Evolutionary conservation across 2,113 vertebrate species (phyloP).

Genomic region (Galemys pyrenaicus): DNA sequence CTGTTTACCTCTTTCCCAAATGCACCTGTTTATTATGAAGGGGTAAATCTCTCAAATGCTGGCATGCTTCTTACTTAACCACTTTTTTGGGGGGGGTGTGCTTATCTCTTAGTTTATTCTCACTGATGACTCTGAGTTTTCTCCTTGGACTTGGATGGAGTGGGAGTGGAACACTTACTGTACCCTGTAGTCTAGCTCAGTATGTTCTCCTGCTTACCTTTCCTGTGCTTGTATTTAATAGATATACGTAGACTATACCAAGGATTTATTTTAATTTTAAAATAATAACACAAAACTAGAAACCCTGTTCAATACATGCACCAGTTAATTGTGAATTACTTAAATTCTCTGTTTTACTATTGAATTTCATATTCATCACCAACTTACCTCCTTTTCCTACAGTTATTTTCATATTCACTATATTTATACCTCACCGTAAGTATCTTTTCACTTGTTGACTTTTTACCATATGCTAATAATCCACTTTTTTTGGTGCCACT

Average conservation of each 20-base stretch:
- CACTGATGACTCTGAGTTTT: not conserved
- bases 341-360: constrained; percentile 16
- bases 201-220: not conserved
- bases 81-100: not conserved
- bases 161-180: not conserved
- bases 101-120: not conserved
- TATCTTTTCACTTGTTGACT: constrained; percentile 1
- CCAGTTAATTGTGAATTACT: not conserved
- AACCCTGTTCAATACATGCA: not conserved
- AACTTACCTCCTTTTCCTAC: not conserved
- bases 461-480: not conserved
- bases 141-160: not conserved
- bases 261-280: constrained; percentile 19
- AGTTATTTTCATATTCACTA: not conserved
- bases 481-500: not conserved
- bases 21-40: not conserved
- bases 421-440: constrained; percentile 42
- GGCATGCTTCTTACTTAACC: not conserved
- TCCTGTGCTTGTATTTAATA: not conserved
- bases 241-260: too few species aligned
- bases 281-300: not conserved
- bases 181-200: not conserved
- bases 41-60: not conserved
- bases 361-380: not conserved
- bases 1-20: not conserved